A percentile compares a stretch with the other conserved stretches of the same genome.
Evolutionary conservation across 2,888 invertebrate genomes (phyloP).

Genomic region (Chrysomela aeneicollis): DNA sequence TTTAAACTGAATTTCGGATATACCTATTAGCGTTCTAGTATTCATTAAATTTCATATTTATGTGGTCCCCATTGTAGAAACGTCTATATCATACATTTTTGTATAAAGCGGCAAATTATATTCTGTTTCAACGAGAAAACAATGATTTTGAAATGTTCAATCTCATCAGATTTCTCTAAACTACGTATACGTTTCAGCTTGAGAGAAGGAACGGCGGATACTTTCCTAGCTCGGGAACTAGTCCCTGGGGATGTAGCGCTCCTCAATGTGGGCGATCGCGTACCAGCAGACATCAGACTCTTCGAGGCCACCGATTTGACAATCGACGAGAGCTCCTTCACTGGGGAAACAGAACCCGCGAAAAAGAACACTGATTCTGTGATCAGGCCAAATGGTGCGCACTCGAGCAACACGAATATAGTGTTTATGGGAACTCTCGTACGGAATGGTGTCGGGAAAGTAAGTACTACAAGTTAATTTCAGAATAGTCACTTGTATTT

Average conservation of each 20-base stretch:
- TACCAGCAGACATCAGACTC: slow-evolving; percentile 96
- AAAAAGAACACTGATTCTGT: slow-evolving; percentile 76
- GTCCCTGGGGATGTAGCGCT: slow-evolving; percentile 97
- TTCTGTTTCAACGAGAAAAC: slow-evolving; percentile 22
- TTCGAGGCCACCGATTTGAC: slow-evolving; percentile 91
- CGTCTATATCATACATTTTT: too few relatives aligned
- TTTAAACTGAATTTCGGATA: too few relatives aligned
- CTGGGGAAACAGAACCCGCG: slow-evolving; percentile 97
- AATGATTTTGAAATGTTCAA: too few relatives aligned
- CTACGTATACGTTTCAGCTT: too few relatives aligned
- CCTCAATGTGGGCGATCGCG: slow-evolving; percentile 92
- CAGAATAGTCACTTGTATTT: too few relatives aligned
- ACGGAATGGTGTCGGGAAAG: slow-evolving; percentile 94
- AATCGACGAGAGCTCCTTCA: slow-evolving; percentile 98
- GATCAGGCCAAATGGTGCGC: slow-evolving; percentile 64
- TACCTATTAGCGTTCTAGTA: too few relatives aligned
- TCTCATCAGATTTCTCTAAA: too few relatives aligned
- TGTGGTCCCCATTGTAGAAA: too few relatives aligned
- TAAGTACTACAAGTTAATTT: slow-evolving; percentile 59
- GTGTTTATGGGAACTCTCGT: slow-evolving; percentile 99
- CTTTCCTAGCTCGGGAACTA: slow-evolving; percentile 91
- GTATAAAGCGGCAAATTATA: too few relatives aligned
- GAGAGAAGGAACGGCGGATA: slow-evolving; percentile 85
- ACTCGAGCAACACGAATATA: slow-evolving; percentile 81
- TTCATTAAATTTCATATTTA: too few relatives aligned